Percentiles rank a stretch among this genome's conserved stretches.
Evolutionary conservation across 1,140 invertebrate genomes (phyloP).

Genomic region (Drosophila kohkoa): DNA sequence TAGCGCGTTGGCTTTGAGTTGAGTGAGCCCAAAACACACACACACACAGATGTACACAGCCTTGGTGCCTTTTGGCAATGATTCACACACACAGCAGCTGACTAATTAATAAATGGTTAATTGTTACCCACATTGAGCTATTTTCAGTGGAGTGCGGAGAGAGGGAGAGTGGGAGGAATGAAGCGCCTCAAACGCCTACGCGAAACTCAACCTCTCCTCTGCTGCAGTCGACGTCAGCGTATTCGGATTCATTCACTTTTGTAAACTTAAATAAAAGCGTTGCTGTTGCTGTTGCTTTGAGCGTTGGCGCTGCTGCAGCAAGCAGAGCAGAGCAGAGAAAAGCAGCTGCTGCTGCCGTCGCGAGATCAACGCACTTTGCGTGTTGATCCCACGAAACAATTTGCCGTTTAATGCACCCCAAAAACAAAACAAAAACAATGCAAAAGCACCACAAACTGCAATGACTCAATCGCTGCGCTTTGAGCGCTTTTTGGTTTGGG

Average conservation of each 20-base stretch:
- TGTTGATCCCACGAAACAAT: constrained; percentile 82
- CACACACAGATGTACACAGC: constrained; percentile 2
- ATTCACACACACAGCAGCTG: constrained; percentile 29
- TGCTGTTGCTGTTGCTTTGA: constrained; percentile 19
- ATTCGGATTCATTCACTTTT: constrained; percentile 74
- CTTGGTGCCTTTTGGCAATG: constrained; percentile 41
- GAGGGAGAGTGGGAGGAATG: constrained; percentile 20
- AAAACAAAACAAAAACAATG: constrained; percentile 51
- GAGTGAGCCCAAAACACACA: constrained; percentile 1
- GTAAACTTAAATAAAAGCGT: constrained; percentile 50
- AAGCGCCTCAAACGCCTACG: constrained; percentile 29
- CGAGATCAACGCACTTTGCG: constrained; percentile 80
- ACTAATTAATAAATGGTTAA: constrained; percentile 73
- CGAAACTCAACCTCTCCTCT: neutral
- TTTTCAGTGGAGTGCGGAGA: constrained; percentile 47
- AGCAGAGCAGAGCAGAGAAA: constrained; percentile 5
- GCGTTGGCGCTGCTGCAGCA: constrained; percentile 35
- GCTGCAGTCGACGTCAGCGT: constrained; percentile 7
- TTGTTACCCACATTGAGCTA: constrained; percentile 76
- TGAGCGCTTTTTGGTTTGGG: constrained; percentile 17
- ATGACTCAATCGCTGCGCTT: constrained; percentile 56
- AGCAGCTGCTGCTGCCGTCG: constrained; percentile 26
- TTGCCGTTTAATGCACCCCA: constrained; percentile 81
- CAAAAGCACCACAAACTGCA: constrained; percentile 52
- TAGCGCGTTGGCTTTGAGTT: constrained; percentile 1